Base-by-base conservation (phyloP, 2,888 invertebrate genomes). In the Nemurella pictetii region DNA sequence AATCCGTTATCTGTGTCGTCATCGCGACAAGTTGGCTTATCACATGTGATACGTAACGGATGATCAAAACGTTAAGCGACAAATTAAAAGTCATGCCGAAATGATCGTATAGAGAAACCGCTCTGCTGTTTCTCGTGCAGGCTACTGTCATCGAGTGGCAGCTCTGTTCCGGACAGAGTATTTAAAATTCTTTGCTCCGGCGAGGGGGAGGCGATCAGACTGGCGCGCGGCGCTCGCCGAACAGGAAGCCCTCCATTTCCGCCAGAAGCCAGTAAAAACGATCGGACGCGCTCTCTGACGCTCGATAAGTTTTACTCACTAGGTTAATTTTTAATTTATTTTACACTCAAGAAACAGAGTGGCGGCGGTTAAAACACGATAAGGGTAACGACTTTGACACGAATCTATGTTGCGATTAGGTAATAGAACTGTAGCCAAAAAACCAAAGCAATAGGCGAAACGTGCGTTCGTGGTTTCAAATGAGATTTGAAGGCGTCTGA, bases 181-280 rank as follows among this genome's bases (percentile, higher is more conserved):
- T 78, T 78, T 78, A 78, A 55, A 55, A 20, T 55, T 55, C 20
- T 55, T 12, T 55, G 20, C n/a, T n/a, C n/a, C n/a, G 55, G 3
- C n/a, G n/a, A 55, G 55, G 55, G 29, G 15, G 30, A 29, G n/a
- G 29, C 29, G 3, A 29, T 36, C 80, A 25, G 35, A 25, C 25
- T 80, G 36, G 26, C 25, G 32, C n/a, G 80, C 36, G 9, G 32
- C 35, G 28, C 36, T 25, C 36, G 80, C n/a, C n/a, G 9, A 25
- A 29, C 78, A 35, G 36, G 80, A 80, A 80, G 32, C 32, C n/a
- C 36, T 80, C 25, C 32, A 80, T 29, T 80, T 80, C 36, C 28
- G 36, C 28, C 32, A 36, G 32, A 35, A 78, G 36, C 80, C 36
- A n/a, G 28, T 78, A 35, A 32, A 26, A 28, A 35, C 25, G 80